A percentile compares a stretch with the other conserved stretches of the same genome.
These are phyloP conservation scores for Laspeyria flexula DNA, from an alignment of 2,888 invertebrate genomes.

Conservation along the genomic window DNA sequence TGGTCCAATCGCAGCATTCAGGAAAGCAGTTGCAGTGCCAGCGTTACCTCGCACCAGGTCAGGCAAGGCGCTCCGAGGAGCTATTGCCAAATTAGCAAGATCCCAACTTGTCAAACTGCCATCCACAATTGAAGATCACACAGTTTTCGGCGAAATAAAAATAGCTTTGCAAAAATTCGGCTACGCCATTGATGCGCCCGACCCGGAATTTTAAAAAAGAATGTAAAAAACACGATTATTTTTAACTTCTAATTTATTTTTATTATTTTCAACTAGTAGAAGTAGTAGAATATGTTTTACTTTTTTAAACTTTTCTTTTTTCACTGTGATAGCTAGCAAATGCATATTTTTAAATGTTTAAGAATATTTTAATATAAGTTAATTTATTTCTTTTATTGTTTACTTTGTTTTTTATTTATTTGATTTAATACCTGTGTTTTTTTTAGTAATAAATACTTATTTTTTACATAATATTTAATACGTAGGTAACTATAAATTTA, in stretches of 20 bases:
- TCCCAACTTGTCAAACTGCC: slow-evolving; percentile 92
- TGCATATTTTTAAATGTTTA: not conserved
- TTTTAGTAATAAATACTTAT: no score
- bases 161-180: slow-evolving; percentile 91
- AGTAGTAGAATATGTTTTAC: no score
- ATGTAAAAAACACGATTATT: not conserved
- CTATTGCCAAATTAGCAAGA: slow-evolving; percentile 93
- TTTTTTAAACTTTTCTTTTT: not conserved
- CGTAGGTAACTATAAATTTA: no score
- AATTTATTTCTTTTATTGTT: not conserved
- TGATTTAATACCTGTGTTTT: no score
- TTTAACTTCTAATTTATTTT: slow-evolving; percentile 8
- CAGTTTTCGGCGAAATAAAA: slow-evolving; percentile 92
- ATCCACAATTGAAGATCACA: slow-evolving; percentile 95
- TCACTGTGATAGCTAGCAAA: not conserved
- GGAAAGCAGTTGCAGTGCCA: slow-evolving; percentile 91
- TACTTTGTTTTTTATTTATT: no score
- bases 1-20: slow-evolving; percentile 96
- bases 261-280: not conserved
- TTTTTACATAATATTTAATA: no score
- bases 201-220: slow-evolving; percentile 79
- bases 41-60: slow-evolving; percentile 95
- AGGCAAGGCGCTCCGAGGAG: slow-evolving; percentile 89
- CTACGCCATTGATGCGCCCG: slow-evolving; percentile 90
- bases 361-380: not conserved